Base-by-base conservation (phyloP, 64 coral and sea anemone genomes). In the Stichodactyla mertensii region DNA sequence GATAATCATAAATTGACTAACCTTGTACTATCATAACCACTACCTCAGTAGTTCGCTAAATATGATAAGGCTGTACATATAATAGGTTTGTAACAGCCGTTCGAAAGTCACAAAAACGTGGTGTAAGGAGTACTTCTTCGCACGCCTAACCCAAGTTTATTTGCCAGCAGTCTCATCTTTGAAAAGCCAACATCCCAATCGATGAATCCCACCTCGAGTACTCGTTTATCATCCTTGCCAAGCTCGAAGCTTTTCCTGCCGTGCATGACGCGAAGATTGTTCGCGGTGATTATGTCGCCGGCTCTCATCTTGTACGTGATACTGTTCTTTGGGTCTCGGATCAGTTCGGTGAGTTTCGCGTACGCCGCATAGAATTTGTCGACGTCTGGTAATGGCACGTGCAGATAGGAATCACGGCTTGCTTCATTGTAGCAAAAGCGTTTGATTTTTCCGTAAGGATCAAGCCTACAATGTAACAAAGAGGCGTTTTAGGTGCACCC, bases 181-280 rank as follows among this genome's bases (percentile, higher is more conserved):
- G 92, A 93, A 51, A 86, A 80, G 28, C 83, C 92, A 12, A 93
- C 92, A 60, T 93, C 92, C 92, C 92, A 93, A 13, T 93, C 92
- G 69, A 93, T 93, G 52, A 89, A 93, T 5, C 60, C 84, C 0
- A 84, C 88, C 54, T 93, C 87, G 18, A 93, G 78, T 52, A 87
- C 89, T 12, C 92, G 84, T 1, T 88, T 79, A 19, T 36, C 74
- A 20, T 84, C 84, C 16, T 55, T 77, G 57, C 80, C 52, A 45
- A 89, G 64, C 92, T 88, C 36, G 31, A 36, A 36, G 31, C 31
- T 36, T 36, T 36, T 36, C 31, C 31, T 36, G 31, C 31, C 31
- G 31, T 93, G 92, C 23, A 93, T 81, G 45, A 93, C 28, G 45
- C 92, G 84, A 5, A 83, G 77, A 77, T 93, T 93, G 77, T 93